Evolutionary conservation across 2,888 invertebrate species (phyloP), one percentile per base, ranked within the genome.

Genomic region (Periphyllus acericola): DNA sequence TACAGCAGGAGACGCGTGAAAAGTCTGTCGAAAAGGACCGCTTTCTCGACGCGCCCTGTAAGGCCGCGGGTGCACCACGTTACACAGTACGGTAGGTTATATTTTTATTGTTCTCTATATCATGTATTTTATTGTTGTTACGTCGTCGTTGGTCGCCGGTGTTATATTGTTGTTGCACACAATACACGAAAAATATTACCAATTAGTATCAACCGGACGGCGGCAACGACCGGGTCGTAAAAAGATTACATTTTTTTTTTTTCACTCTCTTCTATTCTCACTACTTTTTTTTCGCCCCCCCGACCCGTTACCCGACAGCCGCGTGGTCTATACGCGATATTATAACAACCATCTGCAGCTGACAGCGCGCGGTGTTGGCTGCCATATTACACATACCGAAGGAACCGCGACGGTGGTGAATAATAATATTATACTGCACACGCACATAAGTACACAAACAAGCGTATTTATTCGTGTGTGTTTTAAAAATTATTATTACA

Each of bases 301-400:
- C 55, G 25, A 60, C 52, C 21, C 74, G 74, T 40, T 74, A 40
- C 40, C 74, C 74, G 74, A 25, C 29, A 5, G 9, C 25, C 19
- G 1, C 40, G 81, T 11, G 40, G 68, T 60, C n/a, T 21, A 72
- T 5, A 34, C 72, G 34, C 72, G 72, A 72, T 34, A 72, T 19
- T 72, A 71, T n/a, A 72, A 72, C 83, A n/a, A 83, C 83, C 83
- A 83, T 83, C 72, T 83, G 83, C 74, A 34, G 52, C 71, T 11
- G 40, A 32, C 46, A 3, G 1, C 68, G 71, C 46, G 36, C 34
- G 52, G 32, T 71, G 36, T 32, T 71, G 46, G 66, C n/a, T 66
- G 66, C 66, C 66, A 66, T 17, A 46, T 66, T 66, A n/a, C 66
- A 29, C 66, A n/a, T n/a, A n/a, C n/a, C 34, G 34, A 34, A 71